phyloP scores from a whole-genome alignment of 2,888 invertebrate species.

The Sussaba pulchella region DNA sequence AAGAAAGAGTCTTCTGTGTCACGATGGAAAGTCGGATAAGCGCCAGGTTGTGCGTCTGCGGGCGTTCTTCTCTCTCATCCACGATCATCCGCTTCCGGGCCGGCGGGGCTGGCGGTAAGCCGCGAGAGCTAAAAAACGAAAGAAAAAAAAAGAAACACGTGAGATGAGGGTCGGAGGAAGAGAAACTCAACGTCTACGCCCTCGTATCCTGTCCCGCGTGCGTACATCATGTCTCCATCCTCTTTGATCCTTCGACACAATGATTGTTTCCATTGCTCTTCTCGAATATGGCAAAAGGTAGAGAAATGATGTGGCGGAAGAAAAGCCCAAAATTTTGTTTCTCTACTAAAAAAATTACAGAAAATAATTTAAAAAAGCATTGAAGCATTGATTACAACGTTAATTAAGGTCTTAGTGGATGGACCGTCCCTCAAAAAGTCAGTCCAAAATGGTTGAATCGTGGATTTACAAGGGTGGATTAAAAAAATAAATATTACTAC shows the following conservation, averaged over 20 bases:
- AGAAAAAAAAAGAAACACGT: slow-evolving; percentile 33
- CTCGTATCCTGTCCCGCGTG: slow-evolving; percentile 35
- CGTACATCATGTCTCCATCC: slow-evolving; percentile 9
- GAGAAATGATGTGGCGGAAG: background rate
- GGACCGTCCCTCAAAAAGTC: no score
- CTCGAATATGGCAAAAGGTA: background rate
- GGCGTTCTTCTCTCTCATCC: slow-evolving; percentile 46
- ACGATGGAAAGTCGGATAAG: slow-evolving; percentile 66
- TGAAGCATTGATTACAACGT: background rate
- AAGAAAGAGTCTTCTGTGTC: slow-evolving; percentile 60
- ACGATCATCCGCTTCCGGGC: slow-evolving; percentile 65
- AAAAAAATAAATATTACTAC: no score
- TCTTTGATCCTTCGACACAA: slow-evolving; percentile 4
- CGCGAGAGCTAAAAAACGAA: slow-evolving; percentile 41
- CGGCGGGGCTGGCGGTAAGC: slow-evolving; percentile 4
- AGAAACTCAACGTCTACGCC: slow-evolving; percentile 44
- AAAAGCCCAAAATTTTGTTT: background rate
- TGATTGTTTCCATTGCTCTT: slow-evolving; percentile 4
- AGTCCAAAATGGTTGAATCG: no score
- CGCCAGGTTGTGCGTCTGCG: slow-evolving; percentile 38
- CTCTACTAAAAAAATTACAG: no score
- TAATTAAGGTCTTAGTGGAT: no score
- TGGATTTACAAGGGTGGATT: no score
- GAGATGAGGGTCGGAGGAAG: no score
- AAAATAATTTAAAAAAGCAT: no score